Conservation (phyloP, 2,888 invertebrate genomes). For the Stenoptilia bipunctidactyla region DNA sequence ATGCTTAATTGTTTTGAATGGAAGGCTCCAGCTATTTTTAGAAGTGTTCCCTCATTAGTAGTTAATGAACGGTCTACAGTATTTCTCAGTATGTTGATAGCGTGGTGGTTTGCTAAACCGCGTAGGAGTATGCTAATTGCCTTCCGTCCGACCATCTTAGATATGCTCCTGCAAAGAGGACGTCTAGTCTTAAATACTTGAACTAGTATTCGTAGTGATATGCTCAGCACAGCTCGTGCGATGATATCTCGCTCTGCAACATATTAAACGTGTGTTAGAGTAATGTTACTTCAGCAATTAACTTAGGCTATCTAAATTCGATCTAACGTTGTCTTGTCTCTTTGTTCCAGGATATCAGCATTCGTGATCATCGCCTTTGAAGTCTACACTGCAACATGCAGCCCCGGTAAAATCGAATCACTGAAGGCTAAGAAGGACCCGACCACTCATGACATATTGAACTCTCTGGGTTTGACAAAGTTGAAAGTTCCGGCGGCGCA, state of each 20-base stretch:
- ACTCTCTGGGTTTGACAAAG: slow-evolving; percentile 81
- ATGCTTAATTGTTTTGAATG: too few species aligned
- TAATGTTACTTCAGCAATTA: background rate
- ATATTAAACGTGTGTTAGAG: too few species aligned
- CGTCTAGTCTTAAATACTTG: background rate
- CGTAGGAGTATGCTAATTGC: slow-evolving; percentile 1
- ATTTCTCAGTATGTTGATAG: background rate
- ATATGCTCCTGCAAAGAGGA: background rate
- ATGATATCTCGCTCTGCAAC: too few species aligned
- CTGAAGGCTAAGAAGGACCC: slow-evolving; percentile 21
- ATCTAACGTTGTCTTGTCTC: background rate
- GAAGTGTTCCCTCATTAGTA: background rate
- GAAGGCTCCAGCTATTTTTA: too few species aligned
- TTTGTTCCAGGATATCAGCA: slow-evolving; percentile 42
- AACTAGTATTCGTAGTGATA: background rate
- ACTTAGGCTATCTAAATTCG: background rate
- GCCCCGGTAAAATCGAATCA: background rate
- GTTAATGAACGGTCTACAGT: background rate
- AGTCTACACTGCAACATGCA: slow-evolving; percentile 22
- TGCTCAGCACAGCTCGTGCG: background rate
- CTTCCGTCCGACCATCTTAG: background rate
- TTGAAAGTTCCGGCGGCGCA: slow-evolving; percentile 82
- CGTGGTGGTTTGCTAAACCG: background rate
- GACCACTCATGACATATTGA: slow-evolving; percentile 76
- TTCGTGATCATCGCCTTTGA: slow-evolving; percentile 34